Evolutionary conservation across 2,888 invertebrate genomes (phyloP), one percentile per base, ranked within the genome.

Genomic region (Epicampocera succincta): DNA sequence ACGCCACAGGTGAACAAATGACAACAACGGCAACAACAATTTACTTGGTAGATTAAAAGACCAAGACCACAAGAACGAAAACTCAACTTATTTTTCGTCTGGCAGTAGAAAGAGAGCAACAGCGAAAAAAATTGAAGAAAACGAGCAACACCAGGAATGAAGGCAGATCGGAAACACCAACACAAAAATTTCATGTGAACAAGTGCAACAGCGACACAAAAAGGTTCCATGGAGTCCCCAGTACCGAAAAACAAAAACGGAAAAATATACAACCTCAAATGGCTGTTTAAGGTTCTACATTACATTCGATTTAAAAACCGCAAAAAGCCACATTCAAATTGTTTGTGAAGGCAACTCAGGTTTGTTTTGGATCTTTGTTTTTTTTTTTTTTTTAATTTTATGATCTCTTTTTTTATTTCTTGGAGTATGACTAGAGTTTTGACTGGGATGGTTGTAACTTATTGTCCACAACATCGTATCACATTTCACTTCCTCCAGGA

Each of bases 401-500:
- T 19, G 58, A 58, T 58, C 19, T 40, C 11, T 54, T 11, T 33
- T 65, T 15, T 40, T 8, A 2, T 13, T 58, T 68, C 42, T 54
- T 61, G n/a, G 52, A n/a, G 52, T 63, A 61, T 76, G 76, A 46
- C 76, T 54, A 29, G 38, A 63, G 69, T 54, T 54, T 85, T 87
- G 77, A 21, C 56, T 86, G 87, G 86, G 52, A 58, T 58, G 68
- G 19, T 71, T 60, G 54, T 82, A 78, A 78, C 60, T 82, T 82
- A 78, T 79, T 66, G 66, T 25, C 44, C 66, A 52, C 75, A 82
- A 82, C 56, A 66, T 56, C 87, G 88, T 90, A 90, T 90, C 90
- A 90, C 89, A 90, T 90, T 90, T 90, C 90, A 90, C 90, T 89
- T 89, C 89, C 89, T 89, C 87, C 89, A 89, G 90, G 90, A 90